Evolutionary conservation across 2,113 vertebrate genomes (phyloP).

Genomic region (Hypanus sabinus): DNA sequence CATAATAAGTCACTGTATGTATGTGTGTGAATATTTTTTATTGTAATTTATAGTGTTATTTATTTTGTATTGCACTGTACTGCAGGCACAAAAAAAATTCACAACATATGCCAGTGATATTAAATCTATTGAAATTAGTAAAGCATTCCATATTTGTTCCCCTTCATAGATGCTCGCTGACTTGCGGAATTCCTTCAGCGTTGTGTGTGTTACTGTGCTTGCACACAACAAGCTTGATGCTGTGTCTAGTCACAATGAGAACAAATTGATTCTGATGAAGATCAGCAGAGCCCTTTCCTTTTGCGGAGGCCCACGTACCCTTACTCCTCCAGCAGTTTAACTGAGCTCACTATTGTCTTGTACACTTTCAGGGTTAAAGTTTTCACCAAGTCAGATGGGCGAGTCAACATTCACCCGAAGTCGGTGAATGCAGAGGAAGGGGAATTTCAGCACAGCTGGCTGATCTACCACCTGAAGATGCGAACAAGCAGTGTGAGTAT

Average conservation of each 20-base stretch:
- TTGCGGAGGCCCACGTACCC: neutral
- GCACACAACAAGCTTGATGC: too few relatives aligned
- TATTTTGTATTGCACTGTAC: too few relatives aligned
- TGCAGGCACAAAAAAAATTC: too few relatives aligned
- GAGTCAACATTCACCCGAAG: conserved; percentile 89
- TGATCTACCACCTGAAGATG: conserved; percentile 98
- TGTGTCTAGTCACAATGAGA: neutral
- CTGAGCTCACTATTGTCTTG: neutral
- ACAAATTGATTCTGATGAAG: neutral
- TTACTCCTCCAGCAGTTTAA: neutral
- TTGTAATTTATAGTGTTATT: too few relatives aligned
- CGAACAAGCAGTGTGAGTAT: conserved; percentile 85
- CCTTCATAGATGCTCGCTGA: too few relatives aligned
- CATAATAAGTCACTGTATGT: too few relatives aligned
- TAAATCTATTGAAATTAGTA: too few relatives aligned
- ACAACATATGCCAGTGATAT: too few relatives aligned
- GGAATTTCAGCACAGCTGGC: conserved; percentile 86
- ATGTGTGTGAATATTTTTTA: too few relatives aligned
- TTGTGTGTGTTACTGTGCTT: too few relatives aligned
- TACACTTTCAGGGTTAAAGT: conserved; percentile 70
- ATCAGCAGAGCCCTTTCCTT: neutral
- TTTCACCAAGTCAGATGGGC: conserved; percentile 84
- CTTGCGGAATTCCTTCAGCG: too few relatives aligned
- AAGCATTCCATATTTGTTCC: too few relatives aligned
- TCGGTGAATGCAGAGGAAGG: conserved; percentile 88